Base-by-base conservation (phyloP, 2,888 invertebrate genomes). In the Asteroscopus sphinx region DNA sequence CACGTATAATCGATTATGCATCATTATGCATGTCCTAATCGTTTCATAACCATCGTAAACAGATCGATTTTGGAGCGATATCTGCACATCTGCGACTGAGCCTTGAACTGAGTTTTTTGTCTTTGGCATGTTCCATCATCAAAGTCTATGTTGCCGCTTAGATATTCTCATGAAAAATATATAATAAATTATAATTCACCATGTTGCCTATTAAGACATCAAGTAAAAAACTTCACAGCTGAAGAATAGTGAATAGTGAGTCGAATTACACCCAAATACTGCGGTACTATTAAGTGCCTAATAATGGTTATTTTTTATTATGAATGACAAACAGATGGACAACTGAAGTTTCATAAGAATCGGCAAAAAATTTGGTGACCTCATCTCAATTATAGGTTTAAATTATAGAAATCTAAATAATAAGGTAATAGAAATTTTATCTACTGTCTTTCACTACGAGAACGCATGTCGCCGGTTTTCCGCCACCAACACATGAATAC, bases 321-420 rank as follows among this genome's bases (percentile, higher is more conserved):
- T 37, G 26, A 56, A 70, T 73, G 41, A 32, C 46, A 44, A 59
- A 55, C 69, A 70, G 28, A 70, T 73, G 69, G 37, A 52, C 40
- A 26, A 28, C 28, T 35, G 33, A 40, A 47, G 33, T 35, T 15
- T 39, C 28, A 54, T 53, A 41, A 25, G 3, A 32, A 40, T 44
- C 48, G 33, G 5, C 6, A 35, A 41, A 49, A 30, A 25, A 25
- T 44, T 41, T 33, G 26, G 49, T 67, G 73, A 75, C 54, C 17
- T 72, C 73, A 68, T 76, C 42, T 13, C 46, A 59, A 68, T 68
- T 72, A 58, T 17, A 48, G 51, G 33, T 33, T 46, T 52, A 42
- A 46, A n/a, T n/a, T n/a, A n/a, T n/a, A n/a, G n/a, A n/a, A n/a
- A n/a, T n/a, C n/a, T n/a, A n/a, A n/a, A n/a, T n/a, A n/a, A n/a